Evolutionary conservation across 2,797 vertebrate genomes (phyloP), one percentile per base, ranked within the genome.

Genomic region (Fundulus diaphanus): DNA sequence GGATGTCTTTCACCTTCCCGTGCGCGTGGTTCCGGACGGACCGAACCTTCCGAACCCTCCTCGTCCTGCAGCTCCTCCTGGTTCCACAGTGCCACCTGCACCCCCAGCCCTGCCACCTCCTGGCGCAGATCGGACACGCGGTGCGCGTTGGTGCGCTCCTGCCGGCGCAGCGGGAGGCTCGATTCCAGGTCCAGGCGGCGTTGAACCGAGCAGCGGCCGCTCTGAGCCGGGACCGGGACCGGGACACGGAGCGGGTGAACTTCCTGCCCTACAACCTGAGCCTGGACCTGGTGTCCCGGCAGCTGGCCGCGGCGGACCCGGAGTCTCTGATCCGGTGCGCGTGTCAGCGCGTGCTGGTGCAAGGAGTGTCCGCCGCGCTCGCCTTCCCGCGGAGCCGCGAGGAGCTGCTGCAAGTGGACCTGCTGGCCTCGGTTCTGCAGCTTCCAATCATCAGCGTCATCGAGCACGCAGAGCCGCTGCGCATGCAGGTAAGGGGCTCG

Each of bases 371-470:
- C 22, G 97, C 96, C 6, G 90, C 97, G 68, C 93, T 98, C 66
- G 96, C 96, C 57, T 97, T 98, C 92, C 97, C 97, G 35, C 96
- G 96, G 81, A 96, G 90, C 87, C 95, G 95, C 33, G 92, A 93
- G 59, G 97, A 98, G 91, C 92, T 98, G 81, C 93, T 97, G 66
- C 97, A 97, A 92, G 86, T 98, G 93, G 96, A 97, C 77, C 93
- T 97, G 88, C 89, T 97, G 92, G 94, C 97, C 68, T 94, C 96
- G 29, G 93, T 95, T 84, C 87, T 98, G 85, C 93, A 96, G 91
- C 93, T 97, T 83, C 97, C 97, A 3, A 94, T 98, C 91, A 77
- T 98, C 89, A 98, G 97, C 93, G 83, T 98, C 86, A 79, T 95
- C 31, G 95, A 96, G 74, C 85, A 90, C 67, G 95, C 92, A 80